A percentile compares a stretch with the other conserved stretches of the same genome.
Evolutionary conservation across 2,113 vertebrate genomes (phyloP).

Genomic region (Trichechus manatus): DNA sequence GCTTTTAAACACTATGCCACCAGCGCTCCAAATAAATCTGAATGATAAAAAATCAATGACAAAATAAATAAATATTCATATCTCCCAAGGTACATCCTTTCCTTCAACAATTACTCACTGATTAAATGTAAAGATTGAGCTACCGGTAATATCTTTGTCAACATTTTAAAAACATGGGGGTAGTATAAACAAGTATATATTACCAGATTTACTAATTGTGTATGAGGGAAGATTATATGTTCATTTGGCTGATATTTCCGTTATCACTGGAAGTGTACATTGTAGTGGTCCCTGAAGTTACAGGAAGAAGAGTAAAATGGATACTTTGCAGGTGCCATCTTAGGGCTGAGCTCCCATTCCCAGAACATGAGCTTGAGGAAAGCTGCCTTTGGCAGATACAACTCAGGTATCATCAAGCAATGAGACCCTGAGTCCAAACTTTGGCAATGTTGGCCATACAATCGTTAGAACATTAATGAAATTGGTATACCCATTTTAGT

Average conservation of each 20-base stretch:
- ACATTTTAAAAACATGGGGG: not conserved
- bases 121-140: not conserved
- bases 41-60: not conserved
- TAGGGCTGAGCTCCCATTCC: not conserved
- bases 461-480: not conserved
- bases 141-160: not conserved
- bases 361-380: not conserved
- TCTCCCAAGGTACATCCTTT: not conserved
- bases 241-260: not conserved
- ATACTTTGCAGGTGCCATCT: not conserved
- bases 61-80: constrained; percentile 35
- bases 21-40: not conserved
- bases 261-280: not conserved
- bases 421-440: not conserved
- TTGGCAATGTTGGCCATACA: not conserved
- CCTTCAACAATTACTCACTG: not conserved
- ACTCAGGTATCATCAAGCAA: not conserved
- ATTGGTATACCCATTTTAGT: not conserved
- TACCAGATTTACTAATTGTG: not conserved
- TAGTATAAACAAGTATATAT: not conserved
- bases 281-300: not conserved
- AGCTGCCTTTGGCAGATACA: not conserved
- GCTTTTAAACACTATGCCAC: too few relatives aligned
- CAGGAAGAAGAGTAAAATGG: not conserved
- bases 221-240: not conserved